phyloP scores from a whole-genome alignment of 2,888 invertebrate genomes.

The Tachina grossa region DNA sequence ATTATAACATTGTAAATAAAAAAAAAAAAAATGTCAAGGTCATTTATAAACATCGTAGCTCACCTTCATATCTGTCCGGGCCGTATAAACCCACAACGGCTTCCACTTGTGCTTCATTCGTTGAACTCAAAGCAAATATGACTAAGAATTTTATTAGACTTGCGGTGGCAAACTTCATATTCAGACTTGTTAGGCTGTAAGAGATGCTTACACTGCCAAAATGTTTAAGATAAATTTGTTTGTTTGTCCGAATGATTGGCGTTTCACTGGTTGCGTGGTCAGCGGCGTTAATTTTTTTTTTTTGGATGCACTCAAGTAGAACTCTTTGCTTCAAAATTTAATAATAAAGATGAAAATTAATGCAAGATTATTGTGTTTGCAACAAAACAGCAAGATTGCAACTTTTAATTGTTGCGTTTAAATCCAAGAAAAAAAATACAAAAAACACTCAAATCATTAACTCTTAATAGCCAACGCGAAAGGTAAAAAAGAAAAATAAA shows the following conservation, averaged over 20 bases:
- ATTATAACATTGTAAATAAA: neutral
- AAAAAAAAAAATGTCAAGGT: slow-evolving; percentile 32
- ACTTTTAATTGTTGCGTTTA: slow-evolving; percentile 68
- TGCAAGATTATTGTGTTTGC: slow-evolving; percentile 57
- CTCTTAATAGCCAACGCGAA: slow-evolving; percentile 24
- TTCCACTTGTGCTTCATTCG: slow-evolving; percentile 44
- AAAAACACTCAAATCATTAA: slow-evolving; percentile 32
- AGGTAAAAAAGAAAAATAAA: neutral
- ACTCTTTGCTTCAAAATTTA: slow-evolving; percentile 46
- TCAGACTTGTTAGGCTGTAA: neutral
- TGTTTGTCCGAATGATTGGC: neutral
- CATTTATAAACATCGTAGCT: slow-evolving; percentile 1
- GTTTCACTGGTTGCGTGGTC: slow-evolving; percentile 68
- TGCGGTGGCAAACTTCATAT: slow-evolving; percentile 52
- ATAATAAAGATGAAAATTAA: slow-evolving; percentile 66
- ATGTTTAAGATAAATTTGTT: slow-evolving; percentile 32
- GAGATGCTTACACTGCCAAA: slow-evolving; percentile 40
- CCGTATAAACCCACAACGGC: slow-evolving; percentile 72
- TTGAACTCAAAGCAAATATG: slow-evolving; percentile 43
- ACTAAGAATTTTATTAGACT: slow-evolving; percentile 55
- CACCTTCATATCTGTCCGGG: slow-evolving; percentile 73
- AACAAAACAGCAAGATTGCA: slow-evolving; percentile 50
- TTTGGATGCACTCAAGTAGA: slow-evolving; percentile 62
- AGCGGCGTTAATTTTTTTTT: slow-evolving; percentile 24
- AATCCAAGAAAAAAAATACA: neutral